Base-by-base conservation (phyloP, 2,797 vertebrate genomes). In the Huso huso region DNA sequence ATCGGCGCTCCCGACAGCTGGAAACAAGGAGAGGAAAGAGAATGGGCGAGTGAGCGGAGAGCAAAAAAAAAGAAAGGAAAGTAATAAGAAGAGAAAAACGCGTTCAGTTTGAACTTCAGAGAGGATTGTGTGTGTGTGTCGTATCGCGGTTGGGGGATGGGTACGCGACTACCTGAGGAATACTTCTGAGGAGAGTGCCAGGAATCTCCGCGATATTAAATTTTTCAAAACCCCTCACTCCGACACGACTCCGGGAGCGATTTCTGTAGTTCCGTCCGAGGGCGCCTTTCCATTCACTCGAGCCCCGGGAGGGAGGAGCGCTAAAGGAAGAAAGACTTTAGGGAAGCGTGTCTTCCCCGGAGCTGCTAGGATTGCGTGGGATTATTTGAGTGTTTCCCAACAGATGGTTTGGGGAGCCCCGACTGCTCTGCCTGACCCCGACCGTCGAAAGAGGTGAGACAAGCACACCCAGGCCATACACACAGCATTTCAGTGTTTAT, bases 131-230 rank as follows among this genome's bases (percentile, higher is more conserved):
- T 23, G 1, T 23, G 2, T 37, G 23, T 37, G 23, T 37, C 23
- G 4, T 37, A 73, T 73, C 49, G 75, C 82, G 53, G 51, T 65
- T 67, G 82, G 83, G 83, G 79, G 78, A 84, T 84, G 80, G 83
- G 81, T 78, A 75, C 49, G 69, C 65, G 51, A 70, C 69, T 74
- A 74, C 71, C 75, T 72, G 77, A 74, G 68, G 79, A 59, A 64
- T 66, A 37, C 23, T 48, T 49, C 6, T 6, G 8, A 53, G 51
- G 6, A 53, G 51, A 53, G 51, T 4, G 4, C 3, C 5, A 9
- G 23, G 23, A 3, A 1, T 37, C 23, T 37, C 23, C 2, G 23
- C 23, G 23, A 3, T 37, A 37, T 37, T 37, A 37, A 2, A 37
- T 37, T 37, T 37, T 2, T 37, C 23, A 37, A 37, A 2, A 37